phyloP scores from a whole-genome alignment of 2,113 vertebrate genomes.

The Lynx canadensis region DNA sequence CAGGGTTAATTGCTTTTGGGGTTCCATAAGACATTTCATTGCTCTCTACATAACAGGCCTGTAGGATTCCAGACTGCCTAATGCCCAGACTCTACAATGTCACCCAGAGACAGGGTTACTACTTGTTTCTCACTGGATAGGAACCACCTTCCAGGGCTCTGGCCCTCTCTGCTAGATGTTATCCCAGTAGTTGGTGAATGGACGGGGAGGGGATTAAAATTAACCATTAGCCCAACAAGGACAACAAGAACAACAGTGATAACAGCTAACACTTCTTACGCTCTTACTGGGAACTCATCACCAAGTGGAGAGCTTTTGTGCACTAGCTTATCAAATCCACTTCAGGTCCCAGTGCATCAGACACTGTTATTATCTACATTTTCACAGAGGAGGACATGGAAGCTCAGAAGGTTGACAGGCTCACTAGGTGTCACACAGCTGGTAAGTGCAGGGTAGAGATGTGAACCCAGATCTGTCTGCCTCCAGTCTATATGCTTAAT shows the following conservation, averaged over 20 bases:
- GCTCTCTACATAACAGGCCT: constrained; percentile 74
- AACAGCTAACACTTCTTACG: background rate
- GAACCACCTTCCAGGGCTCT: background rate
- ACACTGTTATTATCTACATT: background rate
- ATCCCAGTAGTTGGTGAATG: background rate
- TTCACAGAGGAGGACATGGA: background rate
- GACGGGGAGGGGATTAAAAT: background rate
- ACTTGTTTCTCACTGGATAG: background rate
- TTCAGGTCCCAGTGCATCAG: background rate
- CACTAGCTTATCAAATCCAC: background rate
- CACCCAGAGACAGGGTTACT: background rate
- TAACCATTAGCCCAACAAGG: background rate
- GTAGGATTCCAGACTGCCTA: constrained; percentile 76
- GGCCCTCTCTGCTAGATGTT: background rate
- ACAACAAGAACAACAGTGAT: background rate
- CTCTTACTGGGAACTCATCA: background rate
- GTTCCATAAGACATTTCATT: constrained; percentile 82
- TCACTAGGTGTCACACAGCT: background rate
- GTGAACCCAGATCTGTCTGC: background rate
- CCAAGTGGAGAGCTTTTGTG: background rate
- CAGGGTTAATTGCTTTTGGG: constrained; percentile 75
- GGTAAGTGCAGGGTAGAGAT: background rate
- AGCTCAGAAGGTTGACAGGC: background rate
- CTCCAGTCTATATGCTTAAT: background rate
- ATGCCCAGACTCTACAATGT: background rate